Conservation (phyloP, 2,113 vertebrate species). For the Cariama cristata region DNA sequence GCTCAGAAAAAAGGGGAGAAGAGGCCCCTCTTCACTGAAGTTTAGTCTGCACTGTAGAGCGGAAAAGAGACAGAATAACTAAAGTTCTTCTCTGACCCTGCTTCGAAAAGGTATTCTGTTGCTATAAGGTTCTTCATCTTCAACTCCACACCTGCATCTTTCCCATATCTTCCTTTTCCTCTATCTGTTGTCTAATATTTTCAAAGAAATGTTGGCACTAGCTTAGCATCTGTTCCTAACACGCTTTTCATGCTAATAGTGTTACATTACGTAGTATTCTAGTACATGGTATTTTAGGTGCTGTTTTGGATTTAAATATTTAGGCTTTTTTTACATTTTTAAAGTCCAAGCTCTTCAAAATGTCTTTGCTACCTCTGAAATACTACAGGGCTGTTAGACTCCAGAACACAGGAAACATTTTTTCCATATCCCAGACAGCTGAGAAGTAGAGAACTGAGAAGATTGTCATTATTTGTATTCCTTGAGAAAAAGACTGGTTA, state of each 20-base stretch:
- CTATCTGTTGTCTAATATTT: neutral
- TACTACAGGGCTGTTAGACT: neutral
- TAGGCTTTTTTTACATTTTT: neutral
- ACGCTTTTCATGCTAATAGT: neutral
- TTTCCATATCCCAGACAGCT: neutral
- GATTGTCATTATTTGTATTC: neutral
- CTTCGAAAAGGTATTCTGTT: neutral
- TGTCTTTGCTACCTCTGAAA: neutral
- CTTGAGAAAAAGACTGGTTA: neutral
- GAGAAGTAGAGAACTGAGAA: neutral
- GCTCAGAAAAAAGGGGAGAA: neutral
- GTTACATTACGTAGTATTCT: too few species aligned
- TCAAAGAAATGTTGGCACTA: neutral
- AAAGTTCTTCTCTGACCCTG: neutral
- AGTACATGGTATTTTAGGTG: neutral
- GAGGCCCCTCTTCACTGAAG: neutral
- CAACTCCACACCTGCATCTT: neutral
- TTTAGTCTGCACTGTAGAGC: neutral
- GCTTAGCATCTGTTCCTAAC: neutral
- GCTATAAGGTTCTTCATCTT: neutral
- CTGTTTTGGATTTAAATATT: neutral
- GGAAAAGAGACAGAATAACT: neutral
- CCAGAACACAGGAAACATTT: neutral
- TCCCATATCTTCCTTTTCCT: neutral
- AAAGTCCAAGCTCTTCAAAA: neutral